Conservation (phyloP, 30 jellyfish, hydroid and myxozoan species). For the Hydractinia symbiolongicarpus region DNA sequence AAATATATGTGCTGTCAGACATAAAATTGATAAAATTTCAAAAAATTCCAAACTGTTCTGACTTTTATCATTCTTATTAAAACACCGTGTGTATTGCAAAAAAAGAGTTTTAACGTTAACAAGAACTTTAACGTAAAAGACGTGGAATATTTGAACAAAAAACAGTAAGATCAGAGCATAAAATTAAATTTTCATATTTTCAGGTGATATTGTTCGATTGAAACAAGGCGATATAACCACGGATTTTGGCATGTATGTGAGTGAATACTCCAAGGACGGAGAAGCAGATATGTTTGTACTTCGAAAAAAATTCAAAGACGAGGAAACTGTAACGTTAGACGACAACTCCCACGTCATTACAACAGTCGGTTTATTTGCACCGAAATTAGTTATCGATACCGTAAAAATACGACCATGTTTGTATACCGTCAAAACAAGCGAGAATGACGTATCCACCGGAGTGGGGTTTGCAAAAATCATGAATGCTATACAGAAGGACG, state of each 20-base stretch:
- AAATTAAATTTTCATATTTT: background rate
- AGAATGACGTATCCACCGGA: constrained; percentile 20
- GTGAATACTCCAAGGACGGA: constrained; percentile 35
- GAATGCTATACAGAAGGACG: constrained; percentile 30
- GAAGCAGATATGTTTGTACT: constrained; percentile 32
- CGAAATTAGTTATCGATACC: constrained; percentile 22
- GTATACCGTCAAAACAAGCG: constrained; percentile 37
- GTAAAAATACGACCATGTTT: constrained; percentile 28
- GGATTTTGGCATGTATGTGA: constrained; percentile 29
- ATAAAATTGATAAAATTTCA: no score
- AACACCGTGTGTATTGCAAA: no score
- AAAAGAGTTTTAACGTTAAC: no score
- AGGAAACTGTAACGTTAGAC: constrained; percentile 19
- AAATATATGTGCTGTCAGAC: no score
- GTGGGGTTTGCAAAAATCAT: constrained; percentile 25
- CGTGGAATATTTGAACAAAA: no score
- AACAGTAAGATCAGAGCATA: no score
- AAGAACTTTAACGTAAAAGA: no score
- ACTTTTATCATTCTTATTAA: no score
- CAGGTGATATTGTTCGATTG: constrained; percentile 35
- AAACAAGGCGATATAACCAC: constrained; percentile 34
- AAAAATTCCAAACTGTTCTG: no score
- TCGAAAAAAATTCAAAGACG: constrained; percentile 30
- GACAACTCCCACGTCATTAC: constrained; percentile 17
- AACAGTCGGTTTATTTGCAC: constrained; percentile 35